phyloP scores from a whole-genome alignment of 2,888 invertebrate genomes.

The Endotricha flammealis region DNA sequence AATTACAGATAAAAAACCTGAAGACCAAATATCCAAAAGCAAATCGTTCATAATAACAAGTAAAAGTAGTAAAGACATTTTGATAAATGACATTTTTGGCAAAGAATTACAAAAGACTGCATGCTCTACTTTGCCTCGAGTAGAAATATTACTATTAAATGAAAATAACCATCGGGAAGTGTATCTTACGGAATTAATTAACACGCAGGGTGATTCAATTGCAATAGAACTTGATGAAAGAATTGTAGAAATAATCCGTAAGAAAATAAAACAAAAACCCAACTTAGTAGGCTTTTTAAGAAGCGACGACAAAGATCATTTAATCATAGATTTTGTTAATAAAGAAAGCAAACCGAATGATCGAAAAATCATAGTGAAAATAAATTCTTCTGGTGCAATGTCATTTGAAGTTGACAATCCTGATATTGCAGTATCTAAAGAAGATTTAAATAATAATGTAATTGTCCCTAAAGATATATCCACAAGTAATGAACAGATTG shows the following conservation, averaged over 20 bases:
- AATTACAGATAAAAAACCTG: background rate
- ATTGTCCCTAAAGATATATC: too few species aligned
- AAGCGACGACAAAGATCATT: conserved; percentile 31
- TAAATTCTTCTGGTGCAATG: conserved; percentile 27
- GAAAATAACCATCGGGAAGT: conserved; percentile 14
- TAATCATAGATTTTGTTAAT: conserved; percentile 27
- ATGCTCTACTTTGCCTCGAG: background rate
- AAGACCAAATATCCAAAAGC: background rate
- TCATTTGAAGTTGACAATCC: conserved; percentile 22
- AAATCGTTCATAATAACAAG: background rate
- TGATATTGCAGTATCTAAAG: background rate
- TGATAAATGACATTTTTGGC: background rate
- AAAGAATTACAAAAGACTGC: background rate
- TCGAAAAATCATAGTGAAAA: conserved; percentile 24
- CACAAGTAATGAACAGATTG: conserved; percentile 24
- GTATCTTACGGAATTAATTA: conserved; percentile 24
- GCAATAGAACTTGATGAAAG: conserved; percentile 36
- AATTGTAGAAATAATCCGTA: conserved; percentile 31
- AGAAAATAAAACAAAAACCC: conserved; percentile 25
- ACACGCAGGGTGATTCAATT: conserved; percentile 32
- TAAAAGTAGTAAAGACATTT: background rate
- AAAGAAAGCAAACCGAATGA: conserved; percentile 15
- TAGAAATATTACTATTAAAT: conserved; percentile 17
- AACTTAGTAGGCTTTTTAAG: conserved; percentile 25
- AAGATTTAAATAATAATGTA: conserved; percentile 5